phyloP scores from a whole-genome alignment of 1,140 invertebrate genomes.

The Sycophila sp. region DNA sequence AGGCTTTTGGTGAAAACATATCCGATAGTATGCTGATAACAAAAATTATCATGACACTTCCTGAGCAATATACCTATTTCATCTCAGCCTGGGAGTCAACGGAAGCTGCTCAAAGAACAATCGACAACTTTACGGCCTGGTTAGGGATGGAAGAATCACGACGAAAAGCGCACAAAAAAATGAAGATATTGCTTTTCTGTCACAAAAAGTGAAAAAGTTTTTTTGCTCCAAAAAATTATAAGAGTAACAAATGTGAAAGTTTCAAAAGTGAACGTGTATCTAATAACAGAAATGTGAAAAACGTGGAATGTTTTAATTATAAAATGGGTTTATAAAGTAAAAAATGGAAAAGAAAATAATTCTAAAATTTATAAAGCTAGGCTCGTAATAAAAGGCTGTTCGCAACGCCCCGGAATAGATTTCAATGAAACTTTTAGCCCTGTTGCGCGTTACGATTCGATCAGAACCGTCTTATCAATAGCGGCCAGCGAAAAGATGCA shows the following conservation, averaged over 20 bases:
- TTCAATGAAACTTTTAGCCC: constrained; percentile 4
- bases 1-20: constrained; percentile 45
- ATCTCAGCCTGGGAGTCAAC: constrained; percentile 56
- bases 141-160: constrained; percentile 44
- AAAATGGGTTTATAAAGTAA: too few species aligned
- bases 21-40: constrained; percentile 50
- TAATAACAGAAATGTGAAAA: too few species aligned
- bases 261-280: too few species aligned
- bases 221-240: too few species aligned
- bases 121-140: constrained; percentile 47
- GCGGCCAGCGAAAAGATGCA: not conserved
- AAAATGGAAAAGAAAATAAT: too few species aligned
- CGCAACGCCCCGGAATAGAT: constrained; percentile 4
- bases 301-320: too few species aligned
- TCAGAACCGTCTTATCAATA: not conserved
- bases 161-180: not conserved
- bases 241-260: too few species aligned
- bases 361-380: constrained; percentile 2
- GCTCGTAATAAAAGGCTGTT: not conserved
- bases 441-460: not conserved
- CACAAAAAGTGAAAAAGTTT: constrained; percentile 26
- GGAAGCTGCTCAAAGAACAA: constrained; percentile 38
- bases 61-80: constrained; percentile 50
- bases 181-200: constrained; percentile 10
- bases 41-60: constrained; percentile 52